Evolutionary conservation across 2,113 vertebrate species (phyloP), one percentile per base, ranked within the genome.

Genomic region (Suricata suricatta): DNA sequence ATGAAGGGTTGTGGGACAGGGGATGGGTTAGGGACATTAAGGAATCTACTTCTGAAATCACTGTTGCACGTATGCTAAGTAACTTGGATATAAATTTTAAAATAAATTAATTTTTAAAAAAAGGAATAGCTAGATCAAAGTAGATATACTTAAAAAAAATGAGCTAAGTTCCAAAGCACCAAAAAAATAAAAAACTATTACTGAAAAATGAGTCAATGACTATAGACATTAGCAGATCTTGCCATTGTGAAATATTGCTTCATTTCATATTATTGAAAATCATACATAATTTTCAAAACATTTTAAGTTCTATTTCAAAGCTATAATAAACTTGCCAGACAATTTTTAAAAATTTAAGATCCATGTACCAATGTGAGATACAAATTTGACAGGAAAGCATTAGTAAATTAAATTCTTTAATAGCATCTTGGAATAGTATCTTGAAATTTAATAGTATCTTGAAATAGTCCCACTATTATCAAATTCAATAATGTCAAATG

Each of bases 231-330:
- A 85, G 74, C 35, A 60, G 27, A 33, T 84, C 87, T 27, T 23
- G 16, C 25, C 16, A 82, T 16, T 87, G 12, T 71, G 29, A 82
- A 94, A 94, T 79, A 96, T 0, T 29, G 54, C 17, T 81, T 81
- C 60, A 82, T 60, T 79, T 96, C 83, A 47, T 88, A 90, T 47
- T 90, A 91, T 1, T 81, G n/a, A 92, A 44, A 83, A 86, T 50
- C 81, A 92, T 8, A 85, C 0, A 72, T 14, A 21, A 93, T 52
- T 96, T 90, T 95, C 14, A 96, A 92, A 95, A 85, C n/a, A 96
- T 85, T 91, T 95, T 81, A 96, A 82, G 8, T 52, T 87, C 31
- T 44, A 95, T 54, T 92, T 90, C 35, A 83, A 95, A 77, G 90
- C 25, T 41, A 0, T 80, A 90, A 47, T 47, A 89, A 74, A 88